Evolutionary conservation across 2,888 invertebrate species (phyloP), one percentile per base, ranked within the genome.

Genomic region (Trissonchulus sp.): DNA sequence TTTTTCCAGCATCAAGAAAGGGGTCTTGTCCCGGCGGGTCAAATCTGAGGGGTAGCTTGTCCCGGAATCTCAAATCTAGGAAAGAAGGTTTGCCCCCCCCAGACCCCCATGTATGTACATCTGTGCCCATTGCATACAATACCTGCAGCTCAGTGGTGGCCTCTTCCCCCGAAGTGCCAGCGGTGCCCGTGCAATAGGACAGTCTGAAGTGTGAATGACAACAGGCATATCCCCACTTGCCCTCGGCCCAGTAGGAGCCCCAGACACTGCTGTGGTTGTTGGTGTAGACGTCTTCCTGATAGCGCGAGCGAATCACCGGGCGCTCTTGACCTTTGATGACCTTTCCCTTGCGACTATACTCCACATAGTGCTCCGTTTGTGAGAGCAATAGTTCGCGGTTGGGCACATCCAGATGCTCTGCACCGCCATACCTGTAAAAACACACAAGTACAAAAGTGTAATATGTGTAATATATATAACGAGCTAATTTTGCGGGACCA

Each of bases 371-470:
- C 84, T 99, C 99, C 0, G 94, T 94, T 86, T 99, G 98, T 0
- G 96, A 96, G 73, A 97, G 85, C 1, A 94, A 87, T 65, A 98
- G 86, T n/a, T 94, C 90, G 81, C 91, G 90, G 0, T 28, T 28
- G 15, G 3, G 31, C 2, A 3, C 73, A n/a, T 63, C 62, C 73
- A 72, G 28, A 80, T 98, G 93, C 83, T 97, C 94, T 79, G 91
- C 92, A 0, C 98, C 99, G 0, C 99, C 99, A 83, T 99, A 99
- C 84, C 91, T 92, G 80, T 93, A n/a, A n/a, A n/a, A n/a, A n/a
- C n/a, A n/a, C n/a, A 92, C 63, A 98, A 88, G n/a, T n/a, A n/a
- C n/a, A n/a, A n/a, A n/a, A n/a, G n/a, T n/a, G n/a, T n/a, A n/a
- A n/a, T n/a, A n/a, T n/a, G n/a, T n/a, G n/a, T n/a, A n/a, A n/a